Base-by-base conservation (phyloP, 2,888 invertebrate species). In the Drosophila eohydei region DNA sequence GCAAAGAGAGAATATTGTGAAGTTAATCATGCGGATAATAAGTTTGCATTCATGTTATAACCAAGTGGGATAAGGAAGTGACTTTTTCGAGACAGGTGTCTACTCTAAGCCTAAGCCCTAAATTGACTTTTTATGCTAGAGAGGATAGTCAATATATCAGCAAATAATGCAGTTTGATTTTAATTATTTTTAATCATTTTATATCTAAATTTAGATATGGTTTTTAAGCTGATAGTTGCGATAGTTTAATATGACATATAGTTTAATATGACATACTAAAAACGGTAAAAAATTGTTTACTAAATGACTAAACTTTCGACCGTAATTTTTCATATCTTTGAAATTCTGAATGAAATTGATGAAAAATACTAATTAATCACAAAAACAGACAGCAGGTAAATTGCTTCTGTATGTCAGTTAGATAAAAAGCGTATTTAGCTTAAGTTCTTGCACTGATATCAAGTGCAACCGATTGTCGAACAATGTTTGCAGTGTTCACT, bases 1-100 rank as follows among this genome's bases (percentile, higher is more conserved):
- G 90, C 51, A 58, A 36, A 7, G 41, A 30, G 40, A n/a, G 66
- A 51, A 43, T 11, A 46, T 63, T 26, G 1, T 40, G 11, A 0
- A 14, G 51, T 50, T 38, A 65, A 14, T 40, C 51, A 59, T 8
- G 44, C 34, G 28, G 12, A 8, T 12, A 56, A 68, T 56, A 46
- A 43, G 7, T 34, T 34, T 16, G 3, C 16, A 16, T 11, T 12
- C 36, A 3, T 46, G 34, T 4, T 3, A 16, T 50, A 50, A 32
- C 12, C 3, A 30, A 48, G 0, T 48, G 30, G 9, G 5, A 48
- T 48, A 30, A n/a, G 12, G 26, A 6, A 8, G 7, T 7, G 5
- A 16, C 26, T 26, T 8, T 12, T 7, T 14, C 12, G 28, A 30
- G 16, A 48, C n/a, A 48, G 30, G 32, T 16, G n/a, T 48, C 30